Evolutionary conservation across 92 coral and sea anemone species (phyloP), one percentile per base, ranked within the genome.

Genomic region (Actinernus sp.): DNA sequence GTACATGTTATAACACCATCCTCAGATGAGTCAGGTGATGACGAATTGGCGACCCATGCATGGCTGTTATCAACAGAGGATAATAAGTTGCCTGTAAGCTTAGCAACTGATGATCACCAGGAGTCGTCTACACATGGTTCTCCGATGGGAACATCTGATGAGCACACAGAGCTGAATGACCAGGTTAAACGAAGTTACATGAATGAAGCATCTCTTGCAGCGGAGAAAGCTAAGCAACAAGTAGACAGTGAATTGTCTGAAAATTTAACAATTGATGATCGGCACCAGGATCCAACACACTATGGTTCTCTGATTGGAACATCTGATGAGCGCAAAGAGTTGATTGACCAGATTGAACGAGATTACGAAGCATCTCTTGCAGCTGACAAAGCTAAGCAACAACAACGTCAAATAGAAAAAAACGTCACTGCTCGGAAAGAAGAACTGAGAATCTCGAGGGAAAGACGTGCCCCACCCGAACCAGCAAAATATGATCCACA

Each of bases 271-370:
- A 14, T 6, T 6, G 41, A 34, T 34, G 41, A 14, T 6, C 6
- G 41, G 41, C n/a, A n/a, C n/a, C n/a, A n/a, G n/a, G n/a, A n/a
- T n/a, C n/a, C n/a, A n/a, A n/a, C n/a, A n/a, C n/a, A n/a, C n/a
- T n/a, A n/a, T n/a, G 14, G 41, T 34, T 34, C 41, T 16, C 61
- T 74, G 22, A 74, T 74, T 49, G 81, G 73, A 14, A 74, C 55
- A 3, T 61, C 72, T 52, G 73, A 74, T 30, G 82, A 74, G 33
- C 52, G 82, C 52, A 28, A 32, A 31, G 44, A 27, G 48, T 37
- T 16, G 22, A 24, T 10, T 21, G 40, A 23, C 13, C 50, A 27
- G 10, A 26, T 74, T 62, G 49, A 74, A 26, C n/a, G 27, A 14
- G 82, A 44, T 16, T 21, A 48, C 19, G 27, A 62, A 32, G 31